A percentile compares a stretch with the other conserved stretches of the same genome.
phyloP scores from a whole-genome alignment of 1,140 invertebrate species.

The Cepaea nemoralis region DNA sequence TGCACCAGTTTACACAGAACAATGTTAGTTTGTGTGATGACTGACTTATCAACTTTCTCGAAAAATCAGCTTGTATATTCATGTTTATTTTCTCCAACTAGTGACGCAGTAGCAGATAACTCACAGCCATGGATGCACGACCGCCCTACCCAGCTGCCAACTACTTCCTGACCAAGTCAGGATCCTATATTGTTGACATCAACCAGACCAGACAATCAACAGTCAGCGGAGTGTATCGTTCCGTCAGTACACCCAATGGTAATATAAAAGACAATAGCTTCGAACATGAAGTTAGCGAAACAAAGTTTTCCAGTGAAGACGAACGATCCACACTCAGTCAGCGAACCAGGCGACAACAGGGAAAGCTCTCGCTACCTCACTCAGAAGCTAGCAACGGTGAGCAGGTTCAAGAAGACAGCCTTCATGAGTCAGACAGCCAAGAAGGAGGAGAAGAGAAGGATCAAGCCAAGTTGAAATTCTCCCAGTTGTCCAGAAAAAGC shows the following conservation, averaged over 20 bases:
- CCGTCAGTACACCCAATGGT: background rate
- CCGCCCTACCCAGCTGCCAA: background rate
- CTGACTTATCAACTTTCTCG: too few relatives aligned
- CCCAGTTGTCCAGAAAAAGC: conserved; percentile 31
- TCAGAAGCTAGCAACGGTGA: background rate
- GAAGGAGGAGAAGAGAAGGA: background rate
- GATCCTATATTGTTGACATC: background rate
- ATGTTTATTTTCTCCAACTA: too few relatives aligned
- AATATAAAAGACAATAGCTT: background rate
- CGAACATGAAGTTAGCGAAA: background rate
- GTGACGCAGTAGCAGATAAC: too few relatives aligned
- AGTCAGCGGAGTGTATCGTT: background rate
- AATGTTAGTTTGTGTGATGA: too few relatives aligned
- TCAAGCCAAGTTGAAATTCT: conserved; percentile 13
- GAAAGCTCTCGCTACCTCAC: background rate
- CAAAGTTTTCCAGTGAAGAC: background rate
- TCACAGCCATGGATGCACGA: background rate
- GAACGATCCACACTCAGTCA: background rate
- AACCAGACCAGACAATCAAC: background rate
- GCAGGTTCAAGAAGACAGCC: too few relatives aligned
- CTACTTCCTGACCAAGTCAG: background rate
- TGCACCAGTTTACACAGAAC: too few relatives aligned
- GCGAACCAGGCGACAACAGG: background rate
- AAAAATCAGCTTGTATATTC: too few relatives aligned
- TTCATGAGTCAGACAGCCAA: background rate